Conservation (phyloP, 2,797 vertebrate genomes). For the Sebastes cheni region DNA sequence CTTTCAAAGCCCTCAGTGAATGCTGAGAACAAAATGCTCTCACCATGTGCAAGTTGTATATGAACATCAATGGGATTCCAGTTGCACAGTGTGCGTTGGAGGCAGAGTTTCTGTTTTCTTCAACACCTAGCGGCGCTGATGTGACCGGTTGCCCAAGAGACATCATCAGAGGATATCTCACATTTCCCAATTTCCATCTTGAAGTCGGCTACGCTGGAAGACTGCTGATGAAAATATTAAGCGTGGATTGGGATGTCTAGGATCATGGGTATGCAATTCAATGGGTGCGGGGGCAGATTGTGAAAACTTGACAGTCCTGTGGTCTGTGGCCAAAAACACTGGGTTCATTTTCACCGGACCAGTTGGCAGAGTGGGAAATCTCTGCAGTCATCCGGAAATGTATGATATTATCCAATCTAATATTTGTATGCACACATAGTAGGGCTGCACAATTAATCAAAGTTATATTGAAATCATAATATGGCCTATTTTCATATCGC, state of each 20-base stretch:
- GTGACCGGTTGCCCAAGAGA: not conserved
- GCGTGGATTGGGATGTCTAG: not conserved
- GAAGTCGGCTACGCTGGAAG: not conserved
- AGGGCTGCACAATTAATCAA: not conserved
- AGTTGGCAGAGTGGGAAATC: not conserved
- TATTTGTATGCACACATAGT: not conserved
- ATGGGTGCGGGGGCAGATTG: not conserved
- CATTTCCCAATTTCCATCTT: not conserved
- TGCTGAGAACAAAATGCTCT: conserved; percentile 46
- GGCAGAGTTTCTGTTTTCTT: not conserved
- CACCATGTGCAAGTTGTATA: conserved; percentile 4
- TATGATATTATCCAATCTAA: not conserved
- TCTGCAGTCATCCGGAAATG: not conserved
- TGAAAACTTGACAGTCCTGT: not conserved
- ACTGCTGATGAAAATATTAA: not conserved
- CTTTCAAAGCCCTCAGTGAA: conserved; percentile 11
- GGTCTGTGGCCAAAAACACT: not conserved
- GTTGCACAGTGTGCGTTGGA: not conserved
- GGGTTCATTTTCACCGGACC: not conserved
- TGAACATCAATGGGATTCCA: conserved; percentile 14
- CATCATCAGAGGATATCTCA: not conserved
- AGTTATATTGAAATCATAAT: no score
- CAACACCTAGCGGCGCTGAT: not conserved
- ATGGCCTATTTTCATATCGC: no score
- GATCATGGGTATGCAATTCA: not conserved